phyloP scores from a whole-genome alignment of 2,113 vertebrate genomes.

The Oxyruncus cristatus region DNA sequence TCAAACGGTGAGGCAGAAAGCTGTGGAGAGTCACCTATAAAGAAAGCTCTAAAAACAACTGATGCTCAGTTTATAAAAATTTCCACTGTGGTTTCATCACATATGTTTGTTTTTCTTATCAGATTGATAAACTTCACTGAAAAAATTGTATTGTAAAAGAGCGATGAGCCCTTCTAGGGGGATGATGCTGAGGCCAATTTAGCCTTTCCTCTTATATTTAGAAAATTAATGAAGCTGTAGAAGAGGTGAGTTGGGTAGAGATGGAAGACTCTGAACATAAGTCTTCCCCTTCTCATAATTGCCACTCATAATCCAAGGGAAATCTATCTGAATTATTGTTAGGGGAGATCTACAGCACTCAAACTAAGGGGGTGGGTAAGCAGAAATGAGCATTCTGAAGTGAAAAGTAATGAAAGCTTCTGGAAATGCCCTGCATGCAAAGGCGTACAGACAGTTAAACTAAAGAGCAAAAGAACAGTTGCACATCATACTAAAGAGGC shows the following conservation, averaged over 20 bases:
- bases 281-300: not conserved
- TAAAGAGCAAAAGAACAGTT: not conserved
- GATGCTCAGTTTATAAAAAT: not conserved
- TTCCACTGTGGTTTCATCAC: not conserved
- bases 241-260: not conserved
- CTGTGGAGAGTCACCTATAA: not conserved
- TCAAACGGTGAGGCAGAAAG: not conserved
- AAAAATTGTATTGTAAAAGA: not conserved
- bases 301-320: not conserved
- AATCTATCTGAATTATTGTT: not conserved
- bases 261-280: not conserved
- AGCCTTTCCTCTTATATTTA: not conserved
- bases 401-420: not conserved
- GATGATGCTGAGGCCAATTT: not conserved
- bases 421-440: not conserved
- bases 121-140: not conserved
- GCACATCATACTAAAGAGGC: not conserved
- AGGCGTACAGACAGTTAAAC: not conserved
- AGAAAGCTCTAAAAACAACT: not conserved
- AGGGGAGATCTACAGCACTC: not conserved
- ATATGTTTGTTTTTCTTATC: not conserved
- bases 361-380: not conserved
- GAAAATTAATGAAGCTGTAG: not conserved
- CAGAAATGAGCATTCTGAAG: not conserved
- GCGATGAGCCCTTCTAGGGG: not conserved